phyloP scores from a whole-genome alignment of 2,113 vertebrate species.

The Pterophyllum scalare region DNA sequence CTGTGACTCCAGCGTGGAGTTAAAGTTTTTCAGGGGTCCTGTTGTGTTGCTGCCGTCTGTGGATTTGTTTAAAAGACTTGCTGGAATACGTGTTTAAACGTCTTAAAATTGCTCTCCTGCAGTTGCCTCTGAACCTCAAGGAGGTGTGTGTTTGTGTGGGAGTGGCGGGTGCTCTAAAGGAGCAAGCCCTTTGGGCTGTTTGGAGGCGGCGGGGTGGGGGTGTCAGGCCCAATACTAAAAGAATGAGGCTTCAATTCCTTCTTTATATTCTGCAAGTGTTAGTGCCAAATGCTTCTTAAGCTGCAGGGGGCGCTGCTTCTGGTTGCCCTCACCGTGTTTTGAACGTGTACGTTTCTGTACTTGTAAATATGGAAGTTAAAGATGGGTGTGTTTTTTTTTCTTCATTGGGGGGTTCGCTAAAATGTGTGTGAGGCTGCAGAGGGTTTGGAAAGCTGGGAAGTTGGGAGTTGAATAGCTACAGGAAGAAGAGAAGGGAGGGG shows the following conservation, averaged over 20 bases:
- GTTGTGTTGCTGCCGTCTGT: neutral
- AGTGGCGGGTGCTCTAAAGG: slow-evolving; percentile 26
- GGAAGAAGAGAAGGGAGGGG: neutral
- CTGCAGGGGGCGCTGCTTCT: slow-evolving; percentile 18
- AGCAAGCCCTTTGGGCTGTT: slow-evolving; percentile 19
- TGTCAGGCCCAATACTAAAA: neutral
- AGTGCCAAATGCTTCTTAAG: neutral
- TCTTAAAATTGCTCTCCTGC: neutral
- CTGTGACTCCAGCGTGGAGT: neutral
- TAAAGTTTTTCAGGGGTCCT: neutral
- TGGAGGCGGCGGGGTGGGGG: slow-evolving; percentile 20
- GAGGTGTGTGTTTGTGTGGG: slow-evolving; percentile 51
- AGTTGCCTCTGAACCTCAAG: slow-evolving; percentile 7
- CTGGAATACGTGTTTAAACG: neutral
- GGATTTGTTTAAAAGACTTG: neutral
- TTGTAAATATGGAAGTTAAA: neutral
- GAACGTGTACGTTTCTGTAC: neutral
- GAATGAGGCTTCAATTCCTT: slow-evolving; percentile 32
- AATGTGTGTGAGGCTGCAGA: slow-evolving; percentile 40
- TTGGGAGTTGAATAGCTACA: slow-evolving; percentile 10
- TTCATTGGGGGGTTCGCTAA: slow-evolving; percentile 22
- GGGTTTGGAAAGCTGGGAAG: slow-evolving; percentile 36
- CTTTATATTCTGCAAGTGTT: slow-evolving; percentile 11
- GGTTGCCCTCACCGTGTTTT: neutral
- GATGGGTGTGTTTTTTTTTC: neutral